phyloP scores from a whole-genome alignment of 2,113 vertebrate genomes.

The Psephotus haematonotus region DNA sequence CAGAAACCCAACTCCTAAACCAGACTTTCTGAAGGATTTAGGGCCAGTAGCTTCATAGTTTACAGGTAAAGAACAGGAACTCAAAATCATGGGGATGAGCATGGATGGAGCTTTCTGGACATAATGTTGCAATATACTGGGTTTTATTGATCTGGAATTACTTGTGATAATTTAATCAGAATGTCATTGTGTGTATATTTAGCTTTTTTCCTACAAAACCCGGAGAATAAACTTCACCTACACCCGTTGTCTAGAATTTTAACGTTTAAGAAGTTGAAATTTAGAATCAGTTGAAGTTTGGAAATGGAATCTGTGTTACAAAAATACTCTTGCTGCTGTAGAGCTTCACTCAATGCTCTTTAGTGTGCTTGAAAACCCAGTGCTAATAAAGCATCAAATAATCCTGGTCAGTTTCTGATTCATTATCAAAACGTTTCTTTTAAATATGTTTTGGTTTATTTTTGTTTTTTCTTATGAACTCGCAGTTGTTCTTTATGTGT shows the following conservation, averaged over 20 bases:
- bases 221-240: not conserved
- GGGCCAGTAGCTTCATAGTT: not conserved
- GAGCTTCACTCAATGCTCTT: not conserved
- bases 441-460: not conserved
- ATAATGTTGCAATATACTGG: not conserved
- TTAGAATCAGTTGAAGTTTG: not conserved
- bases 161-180: not conserved
- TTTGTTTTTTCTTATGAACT: not conserved
- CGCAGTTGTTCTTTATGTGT: not conserved
- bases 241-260: not conserved
- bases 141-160: not conserved
- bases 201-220: not conserved
- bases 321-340: not conserved
- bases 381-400: not conserved
- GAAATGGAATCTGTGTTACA: not conserved
- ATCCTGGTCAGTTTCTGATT: not conserved
- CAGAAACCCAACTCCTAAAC: not conserved
- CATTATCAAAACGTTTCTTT: not conserved
- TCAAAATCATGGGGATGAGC: not conserved
- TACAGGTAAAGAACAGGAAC: not conserved
- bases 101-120: not conserved
- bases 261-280: not conserved
- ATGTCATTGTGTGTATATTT: not conserved
- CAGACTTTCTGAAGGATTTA: not conserved
- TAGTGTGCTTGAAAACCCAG: not conserved